Conservation (phyloP, 2,797 vertebrate genomes). For the Melanogrammus aeglefinus region DNA sequence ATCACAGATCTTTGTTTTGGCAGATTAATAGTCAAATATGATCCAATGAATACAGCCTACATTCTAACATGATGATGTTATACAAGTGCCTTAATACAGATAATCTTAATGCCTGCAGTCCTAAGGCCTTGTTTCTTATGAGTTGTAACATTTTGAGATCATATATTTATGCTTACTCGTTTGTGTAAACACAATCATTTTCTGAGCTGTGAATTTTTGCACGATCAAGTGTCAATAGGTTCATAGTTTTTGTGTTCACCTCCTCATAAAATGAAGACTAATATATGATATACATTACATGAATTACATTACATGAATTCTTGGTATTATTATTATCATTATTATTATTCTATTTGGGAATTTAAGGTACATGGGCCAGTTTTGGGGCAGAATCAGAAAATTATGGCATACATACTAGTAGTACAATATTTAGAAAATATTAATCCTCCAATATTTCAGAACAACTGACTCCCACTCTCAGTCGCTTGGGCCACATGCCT, state of each 20-base stretch:
- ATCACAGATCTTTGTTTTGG: not conserved
- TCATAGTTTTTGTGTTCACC: not conserved
- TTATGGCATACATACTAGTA: not conserved
- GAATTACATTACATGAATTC: not conserved
- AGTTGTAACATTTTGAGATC: not conserved
- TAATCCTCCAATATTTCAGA: not conserved
- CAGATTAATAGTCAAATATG: not conserved
- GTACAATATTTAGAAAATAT: not conserved
- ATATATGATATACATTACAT: not conserved
- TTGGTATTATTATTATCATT: not conserved
- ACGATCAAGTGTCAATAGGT: not conserved
- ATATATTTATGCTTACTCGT: not conserved
- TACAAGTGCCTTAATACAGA: not conserved
- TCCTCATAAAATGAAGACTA: not conserved
- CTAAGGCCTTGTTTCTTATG: not conserved
- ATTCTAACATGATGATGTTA: too few species aligned
- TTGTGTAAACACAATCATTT: too few species aligned
- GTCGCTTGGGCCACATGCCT: not conserved
- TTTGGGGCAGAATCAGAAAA: not conserved
- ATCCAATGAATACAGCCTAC: too few species aligned
- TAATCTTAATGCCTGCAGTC: not conserved
- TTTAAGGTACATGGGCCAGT: not conserved
- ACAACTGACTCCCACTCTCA: not conserved
- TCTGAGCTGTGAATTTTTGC: not conserved
- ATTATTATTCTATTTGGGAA: not conserved